A percentile compares a stretch with the other conserved stretches of the same genome.
These are phyloP conservation scores for Anableps anableps DNA, from an alignment of 2,797 vertebrate genomes.

Conservation along the genomic window DNA sequence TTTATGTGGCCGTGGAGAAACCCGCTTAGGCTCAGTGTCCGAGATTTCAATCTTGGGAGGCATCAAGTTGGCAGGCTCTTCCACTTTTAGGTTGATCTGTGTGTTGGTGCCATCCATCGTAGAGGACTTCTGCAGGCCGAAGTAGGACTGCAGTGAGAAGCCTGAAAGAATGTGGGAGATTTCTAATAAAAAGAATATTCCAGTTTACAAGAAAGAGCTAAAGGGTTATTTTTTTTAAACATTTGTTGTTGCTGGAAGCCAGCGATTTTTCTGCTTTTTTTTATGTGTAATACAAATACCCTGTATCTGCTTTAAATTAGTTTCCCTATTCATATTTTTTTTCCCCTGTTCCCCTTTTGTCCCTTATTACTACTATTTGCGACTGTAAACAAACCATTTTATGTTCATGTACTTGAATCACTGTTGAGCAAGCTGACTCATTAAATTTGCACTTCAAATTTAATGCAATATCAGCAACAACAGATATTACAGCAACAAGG, in stretches of 20 bases:
- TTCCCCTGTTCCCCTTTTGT: background rate
- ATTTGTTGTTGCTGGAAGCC: background rate
- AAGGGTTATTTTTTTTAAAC: background rate
- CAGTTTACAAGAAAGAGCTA: background rate
- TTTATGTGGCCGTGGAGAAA: conserved; percentile 83
- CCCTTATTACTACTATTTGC: background rate
- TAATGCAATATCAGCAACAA: background rate
- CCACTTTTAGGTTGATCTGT: conserved; percentile 83
- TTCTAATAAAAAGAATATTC: background rate
- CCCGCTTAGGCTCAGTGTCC: conserved; percentile 80
- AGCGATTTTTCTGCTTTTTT: background rate
- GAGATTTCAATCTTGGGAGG: conserved; percentile 89
- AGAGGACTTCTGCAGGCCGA: conserved; percentile 89
- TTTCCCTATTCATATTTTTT: background rate
- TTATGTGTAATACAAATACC: background rate
- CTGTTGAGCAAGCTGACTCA: no score
- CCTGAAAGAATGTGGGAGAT: conserved; percentile 68
- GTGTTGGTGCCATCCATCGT: conserved; percentile 90
- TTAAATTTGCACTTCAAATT: background rate
- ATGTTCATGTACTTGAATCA: background rate
- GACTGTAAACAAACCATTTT: background rate
- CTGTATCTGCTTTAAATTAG: background rate
- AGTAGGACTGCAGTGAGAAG: conserved; percentile 90
- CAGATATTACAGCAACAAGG: background rate
- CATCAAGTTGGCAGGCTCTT: conserved; percentile 83